These are phyloP conservation scores for Drosophila emarginata DNA, from an alignment of 2,888 invertebrate species.

Conservation along the genomic window DNA sequence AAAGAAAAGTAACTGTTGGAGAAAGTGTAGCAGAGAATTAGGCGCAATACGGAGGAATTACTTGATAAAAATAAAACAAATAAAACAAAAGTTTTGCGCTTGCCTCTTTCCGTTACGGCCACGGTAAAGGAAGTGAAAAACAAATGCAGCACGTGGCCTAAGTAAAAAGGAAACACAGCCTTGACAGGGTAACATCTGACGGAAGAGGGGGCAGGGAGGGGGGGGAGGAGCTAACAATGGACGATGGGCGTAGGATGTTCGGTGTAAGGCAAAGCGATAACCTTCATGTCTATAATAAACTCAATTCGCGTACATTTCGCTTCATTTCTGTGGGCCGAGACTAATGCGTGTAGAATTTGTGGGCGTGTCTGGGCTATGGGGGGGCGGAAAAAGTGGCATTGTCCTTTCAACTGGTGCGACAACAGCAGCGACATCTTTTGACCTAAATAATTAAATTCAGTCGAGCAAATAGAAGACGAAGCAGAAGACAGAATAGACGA, in stretches of 20 bases:
- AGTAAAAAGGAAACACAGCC: not conserved
- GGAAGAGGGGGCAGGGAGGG: not conserved
- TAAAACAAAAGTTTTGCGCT: slow-evolving; percentile 57
- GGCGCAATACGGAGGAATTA: slow-evolving; percentile 67
- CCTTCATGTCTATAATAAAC: slow-evolving; percentile 59
- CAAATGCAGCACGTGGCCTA: slow-evolving; percentile 27
- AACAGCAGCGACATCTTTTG: slow-evolving; percentile 54
- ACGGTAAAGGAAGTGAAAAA: slow-evolving; percentile 7
- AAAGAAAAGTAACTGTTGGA: slow-evolving; percentile 25
- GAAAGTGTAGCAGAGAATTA: slow-evolving; percentile 56
- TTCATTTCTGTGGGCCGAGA: slow-evolving; percentile 26
- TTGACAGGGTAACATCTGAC: not conserved
- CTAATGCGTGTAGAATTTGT: slow-evolving; percentile 2
- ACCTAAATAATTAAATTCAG: slow-evolving; percentile 76
- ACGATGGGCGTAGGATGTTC: no score
- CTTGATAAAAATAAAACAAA: slow-evolving; percentile 67
- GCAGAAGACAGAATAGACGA: not conserved
- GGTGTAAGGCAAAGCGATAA: slow-evolving; percentile 14
- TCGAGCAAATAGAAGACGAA: slow-evolving; percentile 30
- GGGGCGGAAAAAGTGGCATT: slow-evolving; percentile 53
- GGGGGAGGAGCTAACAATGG: not conserved
- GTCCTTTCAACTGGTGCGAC: slow-evolving; percentile 62
- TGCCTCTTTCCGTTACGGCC: not conserved
- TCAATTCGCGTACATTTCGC: slow-evolving; percentile 53
- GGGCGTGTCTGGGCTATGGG: slow-evolving; percentile 6